phyloP scores from a whole-genome alignment of 1,140 invertebrate species.

The Heliconius himera region DNA sequence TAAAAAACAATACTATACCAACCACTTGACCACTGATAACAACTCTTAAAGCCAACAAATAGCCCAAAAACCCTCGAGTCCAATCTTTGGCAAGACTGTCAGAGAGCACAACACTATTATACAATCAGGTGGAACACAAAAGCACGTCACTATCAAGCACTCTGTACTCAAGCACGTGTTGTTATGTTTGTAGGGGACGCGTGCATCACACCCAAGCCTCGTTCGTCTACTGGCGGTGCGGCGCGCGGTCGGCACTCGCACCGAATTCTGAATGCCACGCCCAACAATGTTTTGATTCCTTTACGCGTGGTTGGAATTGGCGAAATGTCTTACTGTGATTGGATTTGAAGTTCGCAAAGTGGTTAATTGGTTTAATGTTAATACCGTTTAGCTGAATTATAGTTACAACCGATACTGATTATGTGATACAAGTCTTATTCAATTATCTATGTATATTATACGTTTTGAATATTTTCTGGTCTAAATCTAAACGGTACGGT shows the following conservation, averaged over 20 bases:
- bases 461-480: neutral
- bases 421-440: neutral
- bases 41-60: conserved; percentile 18
- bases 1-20: conserved; percentile 43
- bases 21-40: conserved; percentile 37
- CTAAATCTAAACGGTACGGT: too few relatives aligned
- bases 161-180: conserved; percentile 39
- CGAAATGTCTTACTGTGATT: conserved; percentile 23
- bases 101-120: conserved; percentile 35
- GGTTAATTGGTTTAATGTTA: conserved; percentile 34
- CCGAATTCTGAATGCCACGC: conserved; percentile 33
- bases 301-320: conserved; percentile 15
- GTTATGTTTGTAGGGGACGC: conserved; percentile 44
- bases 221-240: conserved; percentile 49
- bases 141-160: neutral
- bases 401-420: neutral
- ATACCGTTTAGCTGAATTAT: neutral
- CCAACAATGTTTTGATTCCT: conserved; percentile 40
- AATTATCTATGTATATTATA: neutral
- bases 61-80: conserved; percentile 37
- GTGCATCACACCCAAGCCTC: conserved; percentile 47
- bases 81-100: conserved; percentile 48
- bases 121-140: neutral
- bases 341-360: conserved; percentile 23
- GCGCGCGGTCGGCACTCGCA: conserved; percentile 38